Conservation (phyloP, 2,113 vertebrate genomes). For the Cheirogaleus medius region DNA sequence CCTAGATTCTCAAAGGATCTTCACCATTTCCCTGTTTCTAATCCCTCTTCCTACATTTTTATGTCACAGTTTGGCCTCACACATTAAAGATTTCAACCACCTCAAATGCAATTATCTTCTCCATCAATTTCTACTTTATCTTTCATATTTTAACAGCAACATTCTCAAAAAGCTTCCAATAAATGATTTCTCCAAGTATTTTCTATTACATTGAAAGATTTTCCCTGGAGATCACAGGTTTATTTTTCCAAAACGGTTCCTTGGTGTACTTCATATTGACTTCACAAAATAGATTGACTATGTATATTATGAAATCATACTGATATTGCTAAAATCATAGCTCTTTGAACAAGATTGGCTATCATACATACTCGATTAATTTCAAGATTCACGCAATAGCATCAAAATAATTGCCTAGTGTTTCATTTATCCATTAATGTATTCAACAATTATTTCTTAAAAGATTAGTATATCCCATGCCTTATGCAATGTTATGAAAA, state of each 20-base stretch:
- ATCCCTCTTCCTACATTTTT: not conserved
- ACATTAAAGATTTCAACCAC: not conserved
- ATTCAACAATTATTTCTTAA: constrained; percentile 3
- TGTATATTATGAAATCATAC: not conserved
- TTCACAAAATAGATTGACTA: not conserved
- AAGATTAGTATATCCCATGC: not conserved
- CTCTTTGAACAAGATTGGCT: not conserved
- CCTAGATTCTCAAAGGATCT: constrained; percentile 11
- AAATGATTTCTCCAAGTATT: not conserved
- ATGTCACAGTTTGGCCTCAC: not conserved
- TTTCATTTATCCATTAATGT: not conserved
- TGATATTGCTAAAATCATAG: not conserved
- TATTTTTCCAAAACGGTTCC: not conserved
- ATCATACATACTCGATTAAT: not conserved
- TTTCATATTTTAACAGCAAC: not conserved
- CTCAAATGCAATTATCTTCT: not conserved
- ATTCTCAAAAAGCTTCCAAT: not conserved
- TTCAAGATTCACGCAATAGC: not conserved
- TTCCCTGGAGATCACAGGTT: not conserved
- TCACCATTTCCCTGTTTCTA: not conserved
- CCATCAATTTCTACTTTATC: not conserved
- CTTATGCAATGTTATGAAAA: not conserved
- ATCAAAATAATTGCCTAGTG: not conserved
- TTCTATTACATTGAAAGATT: not conserved
- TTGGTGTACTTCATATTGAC: not conserved